These are phyloP conservation scores for Rhizomys pruinosus DNA, from an alignment of 2,113 vertebrate species.

Conservation along the genomic window DNA sequence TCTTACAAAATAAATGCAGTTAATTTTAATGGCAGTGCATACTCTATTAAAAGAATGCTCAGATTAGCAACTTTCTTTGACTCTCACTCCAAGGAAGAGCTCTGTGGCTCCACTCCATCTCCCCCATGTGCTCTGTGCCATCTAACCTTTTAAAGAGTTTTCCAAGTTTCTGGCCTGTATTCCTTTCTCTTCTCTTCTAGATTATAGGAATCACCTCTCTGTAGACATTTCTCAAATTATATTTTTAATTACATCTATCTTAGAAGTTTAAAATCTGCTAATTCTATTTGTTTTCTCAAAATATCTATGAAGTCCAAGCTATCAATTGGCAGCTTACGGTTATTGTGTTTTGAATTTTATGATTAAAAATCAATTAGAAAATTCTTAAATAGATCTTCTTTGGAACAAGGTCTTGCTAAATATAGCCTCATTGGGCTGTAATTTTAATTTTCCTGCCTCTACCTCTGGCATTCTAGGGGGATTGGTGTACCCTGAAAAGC, in stretches of 20 bases:
- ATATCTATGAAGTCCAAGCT: slow-evolving; percentile 16
- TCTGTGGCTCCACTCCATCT: not conserved
- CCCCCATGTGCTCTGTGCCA: not conserved
- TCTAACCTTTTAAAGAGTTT: slow-evolving; percentile 17
- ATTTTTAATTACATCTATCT: slow-evolving; percentile 13
- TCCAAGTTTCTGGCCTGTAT: slow-evolving; percentile 20
- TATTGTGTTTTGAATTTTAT: slow-evolving; percentile 54
- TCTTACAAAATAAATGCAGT: not conserved
- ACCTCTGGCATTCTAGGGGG: not conserved
- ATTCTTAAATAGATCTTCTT: not conserved
- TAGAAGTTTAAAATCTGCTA: slow-evolving; percentile 40
- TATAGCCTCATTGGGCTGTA: not conserved
- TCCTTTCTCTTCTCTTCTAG: slow-evolving; percentile 32
- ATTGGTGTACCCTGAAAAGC: not conserved
- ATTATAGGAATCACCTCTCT: not conserved
- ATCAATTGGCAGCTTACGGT: not conserved
- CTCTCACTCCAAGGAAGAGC: slow-evolving; percentile 8
- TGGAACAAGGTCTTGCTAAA: not conserved
- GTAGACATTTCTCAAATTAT: not conserved
- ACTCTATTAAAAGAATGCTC: slow-evolving; percentile 21
- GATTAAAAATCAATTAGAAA: slow-evolving; percentile 28
- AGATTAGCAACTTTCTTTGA: slow-evolving; percentile 42
- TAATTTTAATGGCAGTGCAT: slow-evolving; percentile 39
- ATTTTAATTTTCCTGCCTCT: not conserved
- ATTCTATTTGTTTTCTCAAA: slow-evolving; percentile 18